Evolutionary conservation across 2,888 invertebrate genomes (phyloP), one percentile per base, ranked within the genome.

Genomic region (Trissonchulus sp.): DNA sequence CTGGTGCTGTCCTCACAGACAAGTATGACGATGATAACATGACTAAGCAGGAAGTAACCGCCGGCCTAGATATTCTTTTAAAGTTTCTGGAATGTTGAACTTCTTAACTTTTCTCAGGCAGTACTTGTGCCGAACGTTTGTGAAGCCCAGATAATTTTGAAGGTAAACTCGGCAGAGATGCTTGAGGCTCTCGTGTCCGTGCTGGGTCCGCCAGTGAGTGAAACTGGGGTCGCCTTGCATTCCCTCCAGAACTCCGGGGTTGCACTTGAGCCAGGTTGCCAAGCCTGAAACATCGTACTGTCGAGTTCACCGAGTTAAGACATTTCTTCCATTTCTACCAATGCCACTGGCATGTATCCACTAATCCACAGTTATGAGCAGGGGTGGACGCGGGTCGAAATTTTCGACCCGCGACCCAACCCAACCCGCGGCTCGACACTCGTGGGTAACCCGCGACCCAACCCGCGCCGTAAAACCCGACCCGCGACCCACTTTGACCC

Each of bases 151-250:
- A 60, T 81, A 78, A 76, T 82, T 81, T 77, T 85, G 85, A 33
- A 86, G 82, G 74, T 81, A 83, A 76, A 83, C 84, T 28, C 86
- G 82, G 77, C 85, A 85, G 75, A 85, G 77, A 78, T 85, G 85
- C 76, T 82, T 83, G 77, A 86, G 79, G 33, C 83, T 81, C 75
- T 82, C 83, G 1, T 85, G 85, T 1, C 81, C 81, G 31, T 80
- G 81, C 75, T 81, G 78, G 65, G 78, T 79, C 78, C 84, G 84
- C 85, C 85, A 85, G 38, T 80, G 62, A 72, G 80, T 78, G 77
- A 84, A 82, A 18, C 78, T 77, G 68, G 81, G 81, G 74, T 83
- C 82, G 8, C 65, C 65, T 8, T 15, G 34, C 8, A 8, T 28
- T 8, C 34, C 34, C n/a, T 2, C 3, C 35, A n/a, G n/a, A 36